Evolutionary conservation across 2,888 invertebrate genomes (phyloP), one percentile per base, ranked within the genome.

Genomic region (Eurytoma adleriae): DNA sequence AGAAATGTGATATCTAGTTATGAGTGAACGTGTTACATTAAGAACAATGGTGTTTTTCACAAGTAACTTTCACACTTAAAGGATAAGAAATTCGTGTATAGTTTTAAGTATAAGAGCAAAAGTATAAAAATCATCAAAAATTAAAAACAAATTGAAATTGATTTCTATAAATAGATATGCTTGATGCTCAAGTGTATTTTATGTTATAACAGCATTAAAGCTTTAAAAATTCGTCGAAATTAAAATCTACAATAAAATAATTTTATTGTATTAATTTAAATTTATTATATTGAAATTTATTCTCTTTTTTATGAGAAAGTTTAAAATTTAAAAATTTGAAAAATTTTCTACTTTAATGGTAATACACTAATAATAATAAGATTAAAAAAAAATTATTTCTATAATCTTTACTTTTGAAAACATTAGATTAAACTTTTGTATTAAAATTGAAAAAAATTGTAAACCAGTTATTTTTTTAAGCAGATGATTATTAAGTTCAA

Each of bases 1-100:
- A 83, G 80, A 79, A 83, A 83, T 83, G 84, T 83, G 83, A 84
- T 84, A 83, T 66, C 79, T 82, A 79, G 66, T 79, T 77, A 69
- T 16, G 64, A 76, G 68, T 76, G 67, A 77, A 59, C 20, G 56
- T 77, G 62, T 80, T 80, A 76, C 27, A 76, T 70, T 67, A 71
- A 64, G 61, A 75, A 80, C 24, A 70, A 50, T 20, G 64, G 50
- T 69, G 72, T 64, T 68, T 69, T 76, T 71, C 61, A 75, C 56
- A 56, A 76, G 18, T 30, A 57, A 70, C 27, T 69, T 79, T 79
- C 54, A 74, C 64, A 61, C 16, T 50, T 70, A 57, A 69, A 18
- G 27, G 50, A n/a, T 67, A 73, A 68, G 64, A 57, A 50, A 74
- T 57, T n/a, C 69, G 68, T 79, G 68, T 50, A 69, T 79, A 73